Conservation (phyloP, 2,797 vertebrate species). For the Phylloscopus collybita region DNA sequence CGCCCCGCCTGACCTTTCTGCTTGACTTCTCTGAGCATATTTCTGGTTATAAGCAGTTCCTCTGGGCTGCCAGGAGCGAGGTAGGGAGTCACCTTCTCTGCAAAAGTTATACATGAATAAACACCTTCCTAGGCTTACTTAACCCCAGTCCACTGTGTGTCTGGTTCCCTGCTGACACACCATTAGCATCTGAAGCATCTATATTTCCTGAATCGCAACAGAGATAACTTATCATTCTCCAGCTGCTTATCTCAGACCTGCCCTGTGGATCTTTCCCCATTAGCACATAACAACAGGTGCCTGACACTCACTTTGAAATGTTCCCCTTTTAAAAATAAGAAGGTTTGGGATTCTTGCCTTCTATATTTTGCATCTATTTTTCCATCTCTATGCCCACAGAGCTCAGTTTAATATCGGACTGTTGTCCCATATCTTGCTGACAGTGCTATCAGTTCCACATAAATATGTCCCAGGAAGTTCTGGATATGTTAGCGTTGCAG, state of each 20-base stretch:
- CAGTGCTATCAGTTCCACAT: not conserved
- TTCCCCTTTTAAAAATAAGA: not conserved
- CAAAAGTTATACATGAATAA: conserved; percentile 55
- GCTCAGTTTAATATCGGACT: rapidly evolving
- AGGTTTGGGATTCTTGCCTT: not conserved
- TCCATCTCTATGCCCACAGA: not conserved
- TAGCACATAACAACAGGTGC: conserved; percentile 34
- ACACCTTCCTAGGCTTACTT: conserved; percentile 38
- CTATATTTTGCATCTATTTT: not conserved
- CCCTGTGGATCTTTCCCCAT: conserved; percentile 44
- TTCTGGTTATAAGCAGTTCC: conserved; percentile 26
- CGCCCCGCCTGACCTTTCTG: not conserved
- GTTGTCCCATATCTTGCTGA: not conserved
- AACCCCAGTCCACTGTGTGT: not conserved
- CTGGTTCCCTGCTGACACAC: conserved; percentile 56
- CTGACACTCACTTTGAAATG: conserved; percentile 29
- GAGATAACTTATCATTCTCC: conserved; percentile 63
- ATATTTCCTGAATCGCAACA: conserved; percentile 31
- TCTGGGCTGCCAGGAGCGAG: not conserved
- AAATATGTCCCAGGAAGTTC: not conserved
- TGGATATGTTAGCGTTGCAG: not conserved
- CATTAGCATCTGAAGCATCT: conserved; percentile 68
- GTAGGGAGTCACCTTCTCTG: conserved; percentile 60
- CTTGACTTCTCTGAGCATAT: not conserved
- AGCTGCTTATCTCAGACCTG: conserved; percentile 62